Conservation (phyloP, 53 echinoderm and acorn worm genomes). For the Holothuria leucospilota region DNA sequence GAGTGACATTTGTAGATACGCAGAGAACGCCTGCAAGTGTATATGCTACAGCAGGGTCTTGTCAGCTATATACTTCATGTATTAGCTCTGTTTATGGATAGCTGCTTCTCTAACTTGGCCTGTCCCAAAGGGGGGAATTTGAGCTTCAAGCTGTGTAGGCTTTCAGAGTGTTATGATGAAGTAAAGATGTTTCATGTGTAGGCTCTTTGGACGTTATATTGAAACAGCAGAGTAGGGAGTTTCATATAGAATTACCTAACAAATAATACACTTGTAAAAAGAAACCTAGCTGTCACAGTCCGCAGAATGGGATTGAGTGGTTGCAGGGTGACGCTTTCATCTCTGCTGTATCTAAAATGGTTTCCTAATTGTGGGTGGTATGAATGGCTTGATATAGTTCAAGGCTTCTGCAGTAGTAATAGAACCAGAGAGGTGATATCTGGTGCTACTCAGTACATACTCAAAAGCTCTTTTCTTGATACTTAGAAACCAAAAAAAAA, state of each 20-base stretch:
- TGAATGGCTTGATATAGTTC: no score
- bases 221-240: neutral
- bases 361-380: no score
- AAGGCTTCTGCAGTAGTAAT: no score
- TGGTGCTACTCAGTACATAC: no score
- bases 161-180: conserved; percentile 5
- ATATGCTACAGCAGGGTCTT: conserved; percentile 24
- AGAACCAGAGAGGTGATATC: no score
- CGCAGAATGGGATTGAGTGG: conserved; percentile 16
- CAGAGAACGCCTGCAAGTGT: conserved; percentile 5
- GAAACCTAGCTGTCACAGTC: conserved; percentile 6
- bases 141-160: conserved; percentile 2
- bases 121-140: conserved; percentile 23
- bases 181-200: neutral
- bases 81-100: no score
- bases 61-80: neutral
- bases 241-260: conserved; percentile 32
- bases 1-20: conserved; percentile 27
- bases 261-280: conserved; percentile 4
- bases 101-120: neutral
- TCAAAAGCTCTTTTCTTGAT: no score
- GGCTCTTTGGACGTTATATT: conserved; percentile 20
- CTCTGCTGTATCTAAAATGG: no score
- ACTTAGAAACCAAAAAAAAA: no score
- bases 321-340: neutral